Evolutionary conservation across 1,140 invertebrate species (phyloP), one percentile per base, ranked within the genome.

Genomic region (Andrena cerasifolii): DNA sequence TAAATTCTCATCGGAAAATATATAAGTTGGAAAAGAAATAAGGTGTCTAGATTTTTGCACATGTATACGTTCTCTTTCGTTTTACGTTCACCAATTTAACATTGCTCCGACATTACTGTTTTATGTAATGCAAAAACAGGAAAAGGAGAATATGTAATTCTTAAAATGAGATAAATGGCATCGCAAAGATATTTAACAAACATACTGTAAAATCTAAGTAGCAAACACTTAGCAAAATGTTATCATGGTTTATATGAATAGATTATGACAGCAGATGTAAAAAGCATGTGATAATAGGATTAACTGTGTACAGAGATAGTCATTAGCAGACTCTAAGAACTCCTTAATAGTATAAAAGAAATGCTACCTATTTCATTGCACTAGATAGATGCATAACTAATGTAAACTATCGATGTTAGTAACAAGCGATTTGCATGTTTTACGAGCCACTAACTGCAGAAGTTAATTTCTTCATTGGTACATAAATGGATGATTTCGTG

Each of bases 141-240:
- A 84, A 72, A 83, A 83, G 65, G 76, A 83, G 45, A 62, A 21
- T 26, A 36, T 49, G 31, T 3, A 49, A 54, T 80, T 75, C 61
- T 72, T 80, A 73, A 65, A 79, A 73, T 80, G 59, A 72, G 68
- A 71, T 53, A 36, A 49, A 77, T 40, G 65, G 56, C 77, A 83
- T 67, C 74, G 56, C 59, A 66, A 83, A 45, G 67, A 70, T 43
- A 47, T 63, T 62, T 51, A 65, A 76, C 43, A 68, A 76, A 79
- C 53, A 61, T 76, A 82, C 73, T 73, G 76, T 33, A 71, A 67
- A 82, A 77, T 79, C 62, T 71, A 79, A 80, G 61, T 59, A 83
- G 61, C 62, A 79, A 49, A 84, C 65, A 79, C 70, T 67, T 71
- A 58, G 77, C 80, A 63, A 43, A 70, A 33, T 71, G 28, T 79